These are phyloP conservation scores for Temnothorax longispinosus DNA, from an alignment of 1,140 invertebrate species.

Conservation along the genomic window DNA sequence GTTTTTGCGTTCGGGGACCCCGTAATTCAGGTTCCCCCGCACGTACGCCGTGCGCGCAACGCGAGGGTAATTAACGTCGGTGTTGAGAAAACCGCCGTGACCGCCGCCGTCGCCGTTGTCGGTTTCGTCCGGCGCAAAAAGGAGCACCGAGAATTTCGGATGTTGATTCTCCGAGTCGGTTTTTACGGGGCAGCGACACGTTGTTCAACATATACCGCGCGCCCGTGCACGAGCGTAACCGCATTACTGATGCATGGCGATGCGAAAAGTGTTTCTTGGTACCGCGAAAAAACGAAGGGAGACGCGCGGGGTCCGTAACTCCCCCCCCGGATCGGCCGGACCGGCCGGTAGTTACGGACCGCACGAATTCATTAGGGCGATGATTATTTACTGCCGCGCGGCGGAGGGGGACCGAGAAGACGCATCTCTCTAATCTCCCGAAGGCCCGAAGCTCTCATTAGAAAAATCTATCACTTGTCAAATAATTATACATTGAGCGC, in stretches of 20 bases:
- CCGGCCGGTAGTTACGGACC: constrained; percentile 51
- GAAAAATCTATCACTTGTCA: background rate
- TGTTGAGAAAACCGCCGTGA: constrained; percentile 1
- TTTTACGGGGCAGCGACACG: background rate
- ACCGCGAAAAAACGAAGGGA: constrained; percentile 48
- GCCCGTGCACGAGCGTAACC: background rate
- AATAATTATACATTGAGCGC: background rate
- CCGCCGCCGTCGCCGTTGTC: background rate
- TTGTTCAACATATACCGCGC: background rate
- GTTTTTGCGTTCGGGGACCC: constrained; percentile 71
- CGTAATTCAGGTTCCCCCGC: constrained; percentile 74
- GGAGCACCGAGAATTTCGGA: background rate
- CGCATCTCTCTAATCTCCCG: background rate
- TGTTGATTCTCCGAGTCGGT: constrained; percentile 13
- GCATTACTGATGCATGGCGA: constrained; percentile 16
- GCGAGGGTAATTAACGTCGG: constrained; percentile 69
- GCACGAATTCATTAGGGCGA: constrained; percentile 64
- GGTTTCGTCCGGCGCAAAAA: constrained; percentile 12
- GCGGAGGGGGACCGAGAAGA: background rate
- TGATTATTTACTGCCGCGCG: constrained; percentile 66
- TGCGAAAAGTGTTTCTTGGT: constrained; percentile 30
- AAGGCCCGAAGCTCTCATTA: background rate
- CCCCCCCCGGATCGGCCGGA: background rate
- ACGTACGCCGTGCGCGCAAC: constrained; percentile 63
- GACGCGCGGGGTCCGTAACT: background rate